A percentile compares a stretch with the other conserved stretches of the same genome.
These are phyloP conservation scores for Borostomias antarcticus DNA, from an alignment of 2,797 vertebrate species.

Conservation along the genomic window DNA sequence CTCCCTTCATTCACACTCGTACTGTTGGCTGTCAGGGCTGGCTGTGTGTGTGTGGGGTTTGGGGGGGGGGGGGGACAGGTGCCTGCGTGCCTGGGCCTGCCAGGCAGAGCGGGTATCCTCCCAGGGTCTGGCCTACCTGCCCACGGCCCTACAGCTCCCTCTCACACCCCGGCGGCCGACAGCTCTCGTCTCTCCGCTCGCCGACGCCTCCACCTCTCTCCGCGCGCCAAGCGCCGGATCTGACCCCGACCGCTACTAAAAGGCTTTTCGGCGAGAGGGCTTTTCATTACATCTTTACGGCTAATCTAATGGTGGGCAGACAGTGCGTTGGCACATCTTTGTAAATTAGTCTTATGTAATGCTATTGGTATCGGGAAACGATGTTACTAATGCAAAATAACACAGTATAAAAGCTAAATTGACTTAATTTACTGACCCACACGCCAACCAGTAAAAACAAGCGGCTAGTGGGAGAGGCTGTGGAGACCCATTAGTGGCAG, in stretches of 20 bases:
- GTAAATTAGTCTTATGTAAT: neutral
- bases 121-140: constrained; percentile 24
- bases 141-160: constrained; percentile 13
- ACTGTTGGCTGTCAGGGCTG: no score
- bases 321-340: constrained; percentile 15
- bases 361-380: neutral
- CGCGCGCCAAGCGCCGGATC: no score
- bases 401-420: neutral
- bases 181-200: constrained; percentile 39
- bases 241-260: no score
- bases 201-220: constrained; percentile 25
- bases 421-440: neutral
- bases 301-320: neutral
- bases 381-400: neutral
- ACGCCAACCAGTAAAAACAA: neutral
- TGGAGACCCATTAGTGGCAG: neutral
- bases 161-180: constrained; percentile 35
- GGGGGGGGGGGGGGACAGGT: constrained; percentile 22
- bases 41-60: constrained; percentile 22
- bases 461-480: neutral
- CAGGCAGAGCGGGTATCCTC: constrained; percentile 24
- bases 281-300: neutral
- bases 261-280: no score
- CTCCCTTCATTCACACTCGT: no score
- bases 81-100: constrained; percentile 20